Base-by-base conservation (phyloP, 2,797 vertebrate genomes). In the Phrynocephalus vlangalii region DNA sequence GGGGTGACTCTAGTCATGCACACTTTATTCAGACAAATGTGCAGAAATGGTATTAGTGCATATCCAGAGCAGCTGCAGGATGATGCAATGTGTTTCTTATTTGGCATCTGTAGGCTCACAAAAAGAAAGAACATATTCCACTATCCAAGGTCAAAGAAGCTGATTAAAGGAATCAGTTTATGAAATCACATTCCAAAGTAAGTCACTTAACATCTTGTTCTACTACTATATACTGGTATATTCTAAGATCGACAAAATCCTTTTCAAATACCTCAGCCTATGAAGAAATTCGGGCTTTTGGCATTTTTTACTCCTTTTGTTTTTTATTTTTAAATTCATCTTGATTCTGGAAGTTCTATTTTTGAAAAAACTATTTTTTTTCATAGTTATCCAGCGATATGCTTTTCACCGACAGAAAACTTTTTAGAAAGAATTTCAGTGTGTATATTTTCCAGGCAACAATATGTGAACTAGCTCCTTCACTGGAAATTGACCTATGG, bases 381-480 rank as follows among this genome's bases (percentile, higher is more conserved):
- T 10, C 24, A 6, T 66, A n/a, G 24, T 77, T 86, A 10, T 8
- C 68, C 18, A 75, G 24, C 3, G 16, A 87, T 88, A 78, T 86
- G 80, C 82, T 52, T 68, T 91, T 82, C 86, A 68, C 72, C 91
- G 87, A 87, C 84, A 90, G 26, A 52, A 72, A 60, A 18, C 7
- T 28, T 86, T 75, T 56, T 60, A 80, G 48, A 86, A 81, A 22
- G 82, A 68, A 89, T 90, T 90, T 92, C 87, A 79, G 71, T 84
- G 83, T 75, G 20, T n/a, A 16, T 75, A 4, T 73, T 81, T 84
- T 88, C 52, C 28, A 76, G 72, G 89, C 82, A 89, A 87, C 92
- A 88, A 84, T 63, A 79, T 90, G 94, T 90, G 91, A 91, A 88
- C 88, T 76, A 93, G 93, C 93, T 92, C 87, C 50, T 70, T 89